These are phyloP conservation scores for Mus caroli DNA, from an alignment of 2,797 vertebrate species.

Conservation along the genomic window DNA sequence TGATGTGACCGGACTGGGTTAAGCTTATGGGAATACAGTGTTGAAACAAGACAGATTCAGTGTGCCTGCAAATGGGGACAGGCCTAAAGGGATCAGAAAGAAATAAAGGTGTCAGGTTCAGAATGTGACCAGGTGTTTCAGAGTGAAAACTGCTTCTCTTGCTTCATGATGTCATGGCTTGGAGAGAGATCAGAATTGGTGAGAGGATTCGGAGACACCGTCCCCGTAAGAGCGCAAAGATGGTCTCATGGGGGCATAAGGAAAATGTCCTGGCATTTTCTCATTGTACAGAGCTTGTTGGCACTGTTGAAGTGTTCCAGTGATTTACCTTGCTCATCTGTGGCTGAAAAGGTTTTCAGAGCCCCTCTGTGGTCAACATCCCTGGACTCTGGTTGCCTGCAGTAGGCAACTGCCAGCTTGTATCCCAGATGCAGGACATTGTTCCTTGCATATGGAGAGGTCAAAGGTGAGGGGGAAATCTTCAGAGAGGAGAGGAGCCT, in stretches of 20 bases:
- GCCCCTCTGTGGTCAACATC: not conserved
- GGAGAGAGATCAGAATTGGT: not conserved
- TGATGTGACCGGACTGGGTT: constrained; percentile 44
- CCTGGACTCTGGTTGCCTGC: constrained; percentile 32
- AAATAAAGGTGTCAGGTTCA: not conserved
- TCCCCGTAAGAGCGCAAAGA: not conserved
- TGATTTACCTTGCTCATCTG: constrained; percentile 28
- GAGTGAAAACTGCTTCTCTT: not conserved
- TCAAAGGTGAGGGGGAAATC: constrained; percentile 63
- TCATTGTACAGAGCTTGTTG: constrained; percentile 4
- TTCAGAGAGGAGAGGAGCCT: constrained; percentile 71
- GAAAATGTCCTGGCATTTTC: not conserved
- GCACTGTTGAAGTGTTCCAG: not conserved
- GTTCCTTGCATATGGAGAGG: constrained; percentile 61
- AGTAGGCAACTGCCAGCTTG: not conserved
- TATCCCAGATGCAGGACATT: constrained; percentile 64
- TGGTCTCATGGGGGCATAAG: not conserved
- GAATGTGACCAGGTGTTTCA: not conserved
- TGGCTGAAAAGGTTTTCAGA: not conserved
- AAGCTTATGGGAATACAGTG: constrained; percentile 67
- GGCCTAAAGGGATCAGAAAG: not conserved
- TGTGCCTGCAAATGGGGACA: constrained; percentile 38
- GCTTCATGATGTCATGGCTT: not conserved
- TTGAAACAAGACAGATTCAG: constrained; percentile 58
- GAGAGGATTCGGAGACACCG: not conserved